Conservation (phyloP, 2,113 vertebrate genomes). For the Excalfactoria chinensis region DNA sequence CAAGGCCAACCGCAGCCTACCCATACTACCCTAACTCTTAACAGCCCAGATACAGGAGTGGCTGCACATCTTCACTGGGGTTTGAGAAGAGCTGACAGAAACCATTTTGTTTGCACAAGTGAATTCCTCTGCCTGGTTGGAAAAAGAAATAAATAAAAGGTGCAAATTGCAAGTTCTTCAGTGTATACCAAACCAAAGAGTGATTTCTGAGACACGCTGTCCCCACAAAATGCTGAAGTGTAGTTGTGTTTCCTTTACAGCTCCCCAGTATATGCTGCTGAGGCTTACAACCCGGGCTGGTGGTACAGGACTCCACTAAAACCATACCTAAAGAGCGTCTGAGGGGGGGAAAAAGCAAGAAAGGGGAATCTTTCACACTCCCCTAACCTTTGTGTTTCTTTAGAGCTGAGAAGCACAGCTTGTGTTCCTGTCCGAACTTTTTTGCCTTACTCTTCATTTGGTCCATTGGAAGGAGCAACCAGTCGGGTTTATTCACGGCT, state of each 20-base stretch:
- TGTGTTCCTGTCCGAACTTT: neutral
- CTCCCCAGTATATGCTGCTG: neutral
- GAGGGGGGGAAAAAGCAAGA: neutral
- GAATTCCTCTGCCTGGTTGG: neutral
- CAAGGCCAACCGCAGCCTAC: too few relatives aligned
- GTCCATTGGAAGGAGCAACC: neutral
- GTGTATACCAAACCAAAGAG: neutral
- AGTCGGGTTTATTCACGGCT: neutral
- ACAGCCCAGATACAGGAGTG: neutral
- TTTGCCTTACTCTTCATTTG: neutral
- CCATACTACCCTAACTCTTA: too few relatives aligned
- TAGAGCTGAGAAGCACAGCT: neutral
- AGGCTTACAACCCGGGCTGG: neutral
- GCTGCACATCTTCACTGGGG: accelerated
- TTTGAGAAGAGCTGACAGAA: neutral
- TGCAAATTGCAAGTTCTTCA: neutral
- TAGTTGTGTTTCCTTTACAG: neutral
- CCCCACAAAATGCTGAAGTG: neutral
- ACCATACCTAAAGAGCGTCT: neutral
- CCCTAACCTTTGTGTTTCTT: neutral
- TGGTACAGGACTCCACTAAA: neutral
- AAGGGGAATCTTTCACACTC: neutral
- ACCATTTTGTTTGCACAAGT: neutral
- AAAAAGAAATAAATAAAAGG: neutral
- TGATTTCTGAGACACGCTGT: neutral